A percentile compares a stretch with the other conserved stretches of the same genome.
phyloP scores from a whole-genome alignment of 2,888 invertebrate species.

The Melanostoma scalare region DNA sequence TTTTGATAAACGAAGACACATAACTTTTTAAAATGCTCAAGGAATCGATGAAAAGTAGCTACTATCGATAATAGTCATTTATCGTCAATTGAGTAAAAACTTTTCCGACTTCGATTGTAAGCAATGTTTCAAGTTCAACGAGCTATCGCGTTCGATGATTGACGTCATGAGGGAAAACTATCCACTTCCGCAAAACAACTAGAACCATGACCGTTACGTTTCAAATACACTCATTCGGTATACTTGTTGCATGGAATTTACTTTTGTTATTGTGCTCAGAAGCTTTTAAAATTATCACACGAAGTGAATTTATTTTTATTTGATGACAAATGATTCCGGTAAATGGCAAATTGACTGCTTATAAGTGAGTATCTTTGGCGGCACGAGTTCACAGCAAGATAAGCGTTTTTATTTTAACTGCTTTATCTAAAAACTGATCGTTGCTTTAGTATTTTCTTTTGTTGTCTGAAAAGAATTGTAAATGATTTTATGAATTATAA shows the following conservation, averaged over 20 bases:
- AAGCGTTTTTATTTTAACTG: too few species aligned
- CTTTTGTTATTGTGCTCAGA: too few species aligned
- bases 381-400: too few species aligned
- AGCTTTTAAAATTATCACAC: conserved; percentile 50
- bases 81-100: conserved; percentile 35
- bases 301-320: conserved; percentile 52
- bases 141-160: conserved; percentile 7
- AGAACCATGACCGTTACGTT: background rate
- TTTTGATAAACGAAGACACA: too few species aligned
- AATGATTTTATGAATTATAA: too few species aligned
- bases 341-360: background rate
- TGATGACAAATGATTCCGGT: conserved; percentile 42
- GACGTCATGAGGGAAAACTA: conserved; percentile 2
- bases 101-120: conserved; percentile 33
- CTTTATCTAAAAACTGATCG: too few species aligned
- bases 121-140: conserved; percentile 19
- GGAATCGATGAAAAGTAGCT: conserved; percentile 57
- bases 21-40: conserved; percentile 3
- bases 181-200: conserved; percentile 23
- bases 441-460: too few species aligned
- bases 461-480: too few species aligned
- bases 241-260: too few species aligned
- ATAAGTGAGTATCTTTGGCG: too few species aligned
- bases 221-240: too few species aligned
- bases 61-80: conserved; percentile 50